Conservation (phyloP, 2,113 vertebrate species). For the Prionailurus bengalensis region DNA sequence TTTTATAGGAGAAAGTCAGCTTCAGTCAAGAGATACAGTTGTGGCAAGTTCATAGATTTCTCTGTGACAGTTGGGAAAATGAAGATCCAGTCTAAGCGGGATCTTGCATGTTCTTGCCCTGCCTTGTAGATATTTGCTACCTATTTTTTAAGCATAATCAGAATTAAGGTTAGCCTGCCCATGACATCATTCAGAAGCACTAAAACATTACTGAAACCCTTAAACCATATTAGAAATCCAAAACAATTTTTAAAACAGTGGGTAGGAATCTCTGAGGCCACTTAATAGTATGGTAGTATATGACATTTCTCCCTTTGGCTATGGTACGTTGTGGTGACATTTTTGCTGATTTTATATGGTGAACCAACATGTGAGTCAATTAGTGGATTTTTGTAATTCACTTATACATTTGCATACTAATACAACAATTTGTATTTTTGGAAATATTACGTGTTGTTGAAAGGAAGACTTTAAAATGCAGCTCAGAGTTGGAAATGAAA, state of each 20-base stretch:
- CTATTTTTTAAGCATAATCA: background rate
- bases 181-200: background rate
- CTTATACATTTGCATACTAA: slow-evolving; percentile 59
- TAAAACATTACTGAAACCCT: background rate
- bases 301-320: slow-evolving; percentile 72
- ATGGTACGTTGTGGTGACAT: slow-evolving; percentile 68
- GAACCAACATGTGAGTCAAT: slow-evolving; percentile 79
- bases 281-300: slow-evolving; percentile 67
- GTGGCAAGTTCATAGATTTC: background rate
- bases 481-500: background rate
- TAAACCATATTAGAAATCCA: background rate
- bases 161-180: background rate
- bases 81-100: background rate
- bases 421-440: background rate
- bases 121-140: background rate
- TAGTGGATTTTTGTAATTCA: slow-evolving; percentile 68
- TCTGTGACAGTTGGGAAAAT: background rate
- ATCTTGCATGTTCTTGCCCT: background rate
- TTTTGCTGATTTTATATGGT: slow-evolving; percentile 76
- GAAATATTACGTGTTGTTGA: background rate
- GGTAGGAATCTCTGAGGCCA: slow-evolving; percentile 47
- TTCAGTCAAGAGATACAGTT: background rate
- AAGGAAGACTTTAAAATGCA: background rate
- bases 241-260: background rate
- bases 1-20: background rate